Evolutionary conservation across 1,140 invertebrate species (phyloP), one percentile per base, ranked within the genome.

Genomic region (Drosophila orosa): DNA sequence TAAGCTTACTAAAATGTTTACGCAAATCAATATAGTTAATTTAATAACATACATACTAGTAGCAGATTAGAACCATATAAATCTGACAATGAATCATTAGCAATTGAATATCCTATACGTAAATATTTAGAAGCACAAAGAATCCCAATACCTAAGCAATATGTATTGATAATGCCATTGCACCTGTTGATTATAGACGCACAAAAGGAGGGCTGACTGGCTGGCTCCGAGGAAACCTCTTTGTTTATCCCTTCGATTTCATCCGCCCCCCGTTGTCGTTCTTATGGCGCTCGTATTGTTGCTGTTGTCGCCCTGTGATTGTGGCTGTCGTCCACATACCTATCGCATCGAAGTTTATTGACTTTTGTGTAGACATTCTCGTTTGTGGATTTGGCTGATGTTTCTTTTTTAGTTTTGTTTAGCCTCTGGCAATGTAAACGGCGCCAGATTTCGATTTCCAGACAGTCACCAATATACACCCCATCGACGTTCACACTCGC

Each of bases 331-430:
- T 47, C 50, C 24, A 65, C 42, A 74, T 62, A 75, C 71, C 62
- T 87, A 85, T 79, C 75, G 61, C 27, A 56, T 62, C 69, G 50
- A 79, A 87, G 83, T 87, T 87, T 87, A 89, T 89, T 87, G 83
- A 87, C 84, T 80, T 89, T 86, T 83, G 62, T 79, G 65, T 68
- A 86, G 50, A 56, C 71, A 72, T 71, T 71, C 65, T 71, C 66
- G 66, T 9, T 22, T 71, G 65, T 72, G 54, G 50, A 81, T 85
- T 82, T 82, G 80, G 81, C 81, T 85, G 83, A 87, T 82, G 79
- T 87, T 83, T 76, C 65, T 86, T 76, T 86, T 56, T 80, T 78
- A 75, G 75, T 86, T 87, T 80, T 80, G 78, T 82, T 86, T 87
- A 82, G 79, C 83, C 76, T 75, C 63, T 54, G 84, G 83, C 84